phyloP scores from a whole-genome alignment of 2,113 vertebrate species.

The Tympanuchus pallidicinctus region DNA sequence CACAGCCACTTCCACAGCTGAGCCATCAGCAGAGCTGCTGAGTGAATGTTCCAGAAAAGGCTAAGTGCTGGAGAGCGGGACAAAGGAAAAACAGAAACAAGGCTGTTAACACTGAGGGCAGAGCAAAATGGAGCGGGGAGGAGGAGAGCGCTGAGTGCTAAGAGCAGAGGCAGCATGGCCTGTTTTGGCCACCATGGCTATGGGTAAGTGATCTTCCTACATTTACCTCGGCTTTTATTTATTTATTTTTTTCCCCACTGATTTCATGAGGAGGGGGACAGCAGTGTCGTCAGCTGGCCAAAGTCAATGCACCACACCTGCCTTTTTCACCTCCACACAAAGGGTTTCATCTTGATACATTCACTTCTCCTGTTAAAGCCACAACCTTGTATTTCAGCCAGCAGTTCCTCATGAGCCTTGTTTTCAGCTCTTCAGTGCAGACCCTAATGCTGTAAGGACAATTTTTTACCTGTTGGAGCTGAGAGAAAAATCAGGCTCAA shows the following conservation, averaged over 20 bases:
- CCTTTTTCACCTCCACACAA: background rate
- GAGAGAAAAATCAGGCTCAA: background rate
- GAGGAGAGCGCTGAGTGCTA: rapidly evolving
- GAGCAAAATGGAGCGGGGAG: background rate
- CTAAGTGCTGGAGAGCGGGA: rapidly evolving
- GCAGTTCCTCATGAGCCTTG: background rate
- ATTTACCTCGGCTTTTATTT: background rate
- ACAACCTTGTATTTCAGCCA: background rate
- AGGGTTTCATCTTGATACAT: background rate
- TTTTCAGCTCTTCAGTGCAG: background rate
- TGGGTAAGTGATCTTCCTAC: rapidly evolving
- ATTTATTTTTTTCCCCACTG: background rate
- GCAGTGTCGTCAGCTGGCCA: background rate
- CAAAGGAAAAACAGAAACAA: background rate
- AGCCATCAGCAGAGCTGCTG: rapidly evolving
- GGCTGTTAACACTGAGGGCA: background rate
- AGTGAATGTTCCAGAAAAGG: background rate
- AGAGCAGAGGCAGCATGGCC: background rate
- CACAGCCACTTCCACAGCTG: too few relatives aligned
- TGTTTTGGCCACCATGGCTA: rapidly evolving
- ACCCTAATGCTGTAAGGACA: background rate
- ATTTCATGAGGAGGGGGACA: background rate
- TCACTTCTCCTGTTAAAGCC: background rate
- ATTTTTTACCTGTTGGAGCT: background rate
- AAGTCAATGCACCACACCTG: background rate